Evolutionary conservation across 2,797 vertebrate genomes (phyloP).

Genomic region (Tenualosa thibaudeaui): DNA sequence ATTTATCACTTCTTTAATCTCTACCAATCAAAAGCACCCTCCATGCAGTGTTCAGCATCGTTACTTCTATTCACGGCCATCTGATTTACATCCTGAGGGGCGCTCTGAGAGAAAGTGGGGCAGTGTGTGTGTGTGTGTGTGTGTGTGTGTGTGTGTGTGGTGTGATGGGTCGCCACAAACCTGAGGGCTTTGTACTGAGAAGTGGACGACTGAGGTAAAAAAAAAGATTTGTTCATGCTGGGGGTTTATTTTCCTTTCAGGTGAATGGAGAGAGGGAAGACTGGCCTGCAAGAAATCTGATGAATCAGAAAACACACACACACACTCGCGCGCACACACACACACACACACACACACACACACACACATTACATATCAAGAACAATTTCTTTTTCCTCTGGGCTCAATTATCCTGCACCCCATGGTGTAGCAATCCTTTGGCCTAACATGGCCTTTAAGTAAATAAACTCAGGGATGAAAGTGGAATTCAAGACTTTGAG

Average conservation of each 20-base stretch:
- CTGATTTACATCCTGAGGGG: conserved; percentile 58
- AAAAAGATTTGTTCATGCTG: conserved; percentile 50
- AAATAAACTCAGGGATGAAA: conserved; percentile 32
- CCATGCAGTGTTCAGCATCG: conserved; percentile 64
- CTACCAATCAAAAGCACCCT: conserved; percentile 64
- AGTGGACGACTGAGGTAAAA: conserved; percentile 43
- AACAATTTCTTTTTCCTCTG: not conserved
- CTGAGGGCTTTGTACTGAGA: not conserved
- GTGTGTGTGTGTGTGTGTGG: not conserved
- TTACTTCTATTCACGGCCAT: conserved; percentile 59
- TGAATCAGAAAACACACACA: conserved; percentile 60
- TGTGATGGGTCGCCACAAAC: not conserved
- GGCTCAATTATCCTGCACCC: not conserved
- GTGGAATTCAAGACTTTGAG: not conserved
- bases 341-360: not conserved
- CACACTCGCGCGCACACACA: not conserved
- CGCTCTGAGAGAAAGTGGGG: conserved; percentile 30
- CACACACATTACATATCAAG: not conserved
- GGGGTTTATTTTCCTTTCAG: conserved; percentile 60
- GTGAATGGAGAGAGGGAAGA: not conserved
- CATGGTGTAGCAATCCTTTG: not conserved
- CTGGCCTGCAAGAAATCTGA: conserved; percentile 45
- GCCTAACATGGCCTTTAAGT: conserved; percentile 10
- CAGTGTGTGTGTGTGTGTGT: not conserved
- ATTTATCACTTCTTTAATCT: conserved; percentile 66